Percentiles rank a stretch among this genome's conserved stretches.
phyloP scores from a whole-genome alignment of 2,113 vertebrate species.

The Circaetus cinerascens region DNA sequence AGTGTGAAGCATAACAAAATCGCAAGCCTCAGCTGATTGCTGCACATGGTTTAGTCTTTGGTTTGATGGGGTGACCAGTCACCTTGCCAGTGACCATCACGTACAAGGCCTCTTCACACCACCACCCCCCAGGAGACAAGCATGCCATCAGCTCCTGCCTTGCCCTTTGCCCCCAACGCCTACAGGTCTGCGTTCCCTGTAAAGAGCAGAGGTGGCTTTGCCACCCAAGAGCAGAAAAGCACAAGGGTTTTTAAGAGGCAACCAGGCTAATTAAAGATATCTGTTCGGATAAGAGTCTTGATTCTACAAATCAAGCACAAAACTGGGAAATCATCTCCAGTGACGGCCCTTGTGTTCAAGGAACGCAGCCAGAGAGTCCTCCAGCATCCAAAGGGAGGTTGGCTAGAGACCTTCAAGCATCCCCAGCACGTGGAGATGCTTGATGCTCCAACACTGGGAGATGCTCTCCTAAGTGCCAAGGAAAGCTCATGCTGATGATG shows the following conservation, averaged over 20 bases:
- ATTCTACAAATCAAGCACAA: background rate
- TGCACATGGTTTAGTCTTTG: background rate
- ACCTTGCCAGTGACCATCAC: background rate
- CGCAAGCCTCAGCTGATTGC: background rate
- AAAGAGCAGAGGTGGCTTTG: background rate
- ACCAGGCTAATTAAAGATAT: background rate
- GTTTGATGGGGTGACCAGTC: background rate
- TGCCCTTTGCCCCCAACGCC: accelerated
- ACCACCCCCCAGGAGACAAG: background rate
- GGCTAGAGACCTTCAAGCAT: background rate
- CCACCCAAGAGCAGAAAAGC: background rate
- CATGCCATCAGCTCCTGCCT: background rate
- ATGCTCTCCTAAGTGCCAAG: background rate
- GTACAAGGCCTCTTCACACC: background rate
- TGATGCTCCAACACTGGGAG: background rate
- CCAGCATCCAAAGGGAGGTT: accelerated
- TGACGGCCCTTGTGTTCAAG: background rate
- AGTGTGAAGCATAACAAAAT: background rate
- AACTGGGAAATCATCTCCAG: background rate
- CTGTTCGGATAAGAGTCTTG: background rate
- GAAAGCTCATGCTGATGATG: background rate
- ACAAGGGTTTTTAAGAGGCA: background rate
- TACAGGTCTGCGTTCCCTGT: accelerated
- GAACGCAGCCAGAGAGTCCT: background rate
- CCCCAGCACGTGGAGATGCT: background rate